phyloP scores from a whole-genome alignment of 2,888 invertebrate species.

The Dione vanillae region DNA sequence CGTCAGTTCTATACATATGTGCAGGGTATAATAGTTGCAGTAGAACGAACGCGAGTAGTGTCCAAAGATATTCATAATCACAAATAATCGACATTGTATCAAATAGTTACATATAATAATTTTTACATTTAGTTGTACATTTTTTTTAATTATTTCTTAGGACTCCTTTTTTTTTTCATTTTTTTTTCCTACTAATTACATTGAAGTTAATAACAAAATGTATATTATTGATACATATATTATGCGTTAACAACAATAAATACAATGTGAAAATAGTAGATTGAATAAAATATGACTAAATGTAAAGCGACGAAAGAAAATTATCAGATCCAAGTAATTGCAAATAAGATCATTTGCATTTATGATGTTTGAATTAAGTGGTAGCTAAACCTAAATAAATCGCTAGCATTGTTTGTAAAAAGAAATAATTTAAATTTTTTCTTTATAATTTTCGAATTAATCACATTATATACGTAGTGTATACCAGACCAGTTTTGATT shows the following conservation, averaged over 20 bases:
- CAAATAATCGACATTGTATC: constrained; percentile 24
- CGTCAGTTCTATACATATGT: constrained; percentile 54
- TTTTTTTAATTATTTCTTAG: not conserved
- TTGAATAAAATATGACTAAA: too few species aligned
- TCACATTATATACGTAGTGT: too few species aligned
- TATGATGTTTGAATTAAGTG: not conserved
- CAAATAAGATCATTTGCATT: not conserved
- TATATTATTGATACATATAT: too few species aligned
- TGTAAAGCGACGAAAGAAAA: too few species aligned
- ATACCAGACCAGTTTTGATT: too few species aligned
- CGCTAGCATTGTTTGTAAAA: not conserved
- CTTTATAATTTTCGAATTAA: too few species aligned
- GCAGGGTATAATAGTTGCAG: constrained; percentile 62
- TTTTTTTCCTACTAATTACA: not conserved
- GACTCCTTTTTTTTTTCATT: not conserved
- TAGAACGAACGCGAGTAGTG: constrained; percentile 46
- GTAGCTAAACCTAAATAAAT: not conserved
- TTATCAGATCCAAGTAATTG: not conserved
- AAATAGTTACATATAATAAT: constrained; percentile 11
- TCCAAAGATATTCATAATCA: constrained; percentile 41
- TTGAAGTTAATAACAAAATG: not conserved
- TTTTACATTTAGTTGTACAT: constrained; percentile 14
- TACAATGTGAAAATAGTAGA: not conserved
- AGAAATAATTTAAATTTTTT: not conserved
- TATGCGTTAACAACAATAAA: not conserved